Percentiles rank a stretch among this genome's conserved stretches.
Conservation (phyloP, 2,797 vertebrate species). For the Glossophaga mutica region DNA sequence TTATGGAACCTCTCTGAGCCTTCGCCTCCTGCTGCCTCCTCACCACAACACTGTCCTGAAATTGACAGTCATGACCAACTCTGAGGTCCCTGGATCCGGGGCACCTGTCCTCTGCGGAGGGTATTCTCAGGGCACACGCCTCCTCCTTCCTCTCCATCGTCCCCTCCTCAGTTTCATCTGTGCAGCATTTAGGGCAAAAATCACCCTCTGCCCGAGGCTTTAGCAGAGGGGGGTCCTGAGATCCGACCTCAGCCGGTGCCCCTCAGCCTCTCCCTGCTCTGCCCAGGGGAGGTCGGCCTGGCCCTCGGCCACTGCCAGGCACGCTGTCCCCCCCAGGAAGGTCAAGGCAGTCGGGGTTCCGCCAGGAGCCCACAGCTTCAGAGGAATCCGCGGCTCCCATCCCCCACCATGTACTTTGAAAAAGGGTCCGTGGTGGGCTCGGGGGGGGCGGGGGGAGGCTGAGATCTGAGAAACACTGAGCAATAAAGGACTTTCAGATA, state of each 20-base stretch:
- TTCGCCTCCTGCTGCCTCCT: background rate
- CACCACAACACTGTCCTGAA: background rate
- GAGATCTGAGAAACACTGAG: conserved; percentile 47
- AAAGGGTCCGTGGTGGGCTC: background rate
- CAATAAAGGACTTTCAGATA: conserved; percentile 75
- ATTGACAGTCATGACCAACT: background rate
- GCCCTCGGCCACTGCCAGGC: rapidly evolving
- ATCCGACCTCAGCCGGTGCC: background rate
- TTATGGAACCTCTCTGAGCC: background rate
- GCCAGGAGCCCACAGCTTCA: rapidly evolving
- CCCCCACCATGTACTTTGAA: background rate
- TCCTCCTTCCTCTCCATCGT: no score
- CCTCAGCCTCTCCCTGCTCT: background rate
- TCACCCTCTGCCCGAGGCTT: background rate
- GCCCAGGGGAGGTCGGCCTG: background rate
- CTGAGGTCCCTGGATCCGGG: background rate
- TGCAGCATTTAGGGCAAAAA: background rate
- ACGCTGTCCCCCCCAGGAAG: background rate
- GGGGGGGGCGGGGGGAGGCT: background rate
- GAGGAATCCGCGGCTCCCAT: rapidly evolving
- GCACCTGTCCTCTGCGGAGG: background rate
- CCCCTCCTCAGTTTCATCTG: background rate
- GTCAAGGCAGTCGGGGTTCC: rapidly evolving
- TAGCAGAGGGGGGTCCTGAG: background rate
- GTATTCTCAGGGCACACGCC: background rate